Percentiles rank a stretch among this genome's conserved stretches.
phyloP scores from a whole-genome alignment of 2,888 invertebrate genomes.

The Trichopoda pennipes region DNA sequence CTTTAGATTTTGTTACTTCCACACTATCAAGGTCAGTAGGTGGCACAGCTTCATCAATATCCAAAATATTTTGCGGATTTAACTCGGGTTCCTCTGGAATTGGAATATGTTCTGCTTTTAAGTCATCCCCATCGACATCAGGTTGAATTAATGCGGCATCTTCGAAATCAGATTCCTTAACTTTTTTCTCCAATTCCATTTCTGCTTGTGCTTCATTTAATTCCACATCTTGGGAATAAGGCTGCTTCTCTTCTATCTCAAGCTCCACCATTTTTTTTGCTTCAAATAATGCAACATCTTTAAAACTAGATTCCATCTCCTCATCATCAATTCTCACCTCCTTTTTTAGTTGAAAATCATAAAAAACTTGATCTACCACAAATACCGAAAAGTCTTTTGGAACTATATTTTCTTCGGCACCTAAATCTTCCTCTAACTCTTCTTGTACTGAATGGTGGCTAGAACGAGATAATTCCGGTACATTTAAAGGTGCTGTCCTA shows the following conservation, averaged over 20 bases:
- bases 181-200: too few species aligned
- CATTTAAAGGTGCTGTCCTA: constrained; percentile 41
- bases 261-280: too few species aligned
- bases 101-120: background rate
- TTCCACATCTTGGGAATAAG: too few species aligned
- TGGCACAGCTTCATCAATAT: background rate
- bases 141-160: too few species aligned
- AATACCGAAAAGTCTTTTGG: constrained; percentile 5
- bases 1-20: background rate
- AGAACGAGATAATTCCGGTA: constrained; percentile 62
- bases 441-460: constrained; percentile 53
- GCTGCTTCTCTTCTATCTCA: background rate
- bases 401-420: constrained; percentile 15
- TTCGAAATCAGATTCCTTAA: too few species aligned
- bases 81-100: background rate
- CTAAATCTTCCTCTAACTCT: constrained; percentile 34
- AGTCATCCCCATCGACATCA: background rate
- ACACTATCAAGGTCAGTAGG: too few species aligned
- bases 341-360: constrained; percentile 19
- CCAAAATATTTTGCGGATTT: background rate
- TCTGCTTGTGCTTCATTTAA: too few species aligned
- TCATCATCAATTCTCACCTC: background rate
- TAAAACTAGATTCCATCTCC: too few species aligned
- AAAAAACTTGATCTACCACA: constrained; percentile 24
- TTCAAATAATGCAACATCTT: too few species aligned